These are phyloP conservation scores for Scelioninae gen. 2 DNA, from an alignment of 2,888 invertebrate species.

Conservation along the genomic window DNA sequence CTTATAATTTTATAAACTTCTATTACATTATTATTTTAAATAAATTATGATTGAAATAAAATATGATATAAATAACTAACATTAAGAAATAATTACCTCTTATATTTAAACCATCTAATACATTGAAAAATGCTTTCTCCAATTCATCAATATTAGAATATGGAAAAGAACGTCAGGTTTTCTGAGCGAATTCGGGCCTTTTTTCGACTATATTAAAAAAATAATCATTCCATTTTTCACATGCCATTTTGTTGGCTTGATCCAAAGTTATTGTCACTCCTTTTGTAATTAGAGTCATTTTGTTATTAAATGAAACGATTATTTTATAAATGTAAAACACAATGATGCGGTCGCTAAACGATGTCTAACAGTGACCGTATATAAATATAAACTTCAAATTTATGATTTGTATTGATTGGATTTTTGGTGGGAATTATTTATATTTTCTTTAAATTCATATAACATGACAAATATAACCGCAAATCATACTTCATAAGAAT, in stretches of 20 bases:
- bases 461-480: background rate
- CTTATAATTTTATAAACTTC: too few species aligned
- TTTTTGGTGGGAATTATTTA: background rate
- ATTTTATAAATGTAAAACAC: background rate
- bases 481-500: background rate
- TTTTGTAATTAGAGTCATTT: slow-evolving; percentile 11
- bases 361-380: background rate
- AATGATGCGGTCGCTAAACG: background rate
- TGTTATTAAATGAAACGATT: slow-evolving; percentile 6
- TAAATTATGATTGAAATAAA: background rate
- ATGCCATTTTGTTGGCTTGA: background rate
- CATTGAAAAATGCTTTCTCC: slow-evolving; percentile 13
- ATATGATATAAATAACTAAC: background rate
- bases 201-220: slow-evolving; percentile 22
- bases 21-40: background rate
- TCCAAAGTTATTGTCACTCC: background rate
- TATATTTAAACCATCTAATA: slow-evolving; percentile 14
- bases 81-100: too few species aligned
- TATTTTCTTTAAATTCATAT: background rate
- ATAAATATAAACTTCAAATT: background rate
- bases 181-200: slow-evolving; percentile 24
- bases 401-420: background rate
- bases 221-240: slow-evolving; percentile 3
- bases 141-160: slow-evolving; percentile 19
- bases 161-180: slow-evolving; percentile 6